These are phyloP conservation scores for Synergus japonicus DNA, from an alignment of 2,888 invertebrate genomes.

Conservation along the genomic window DNA sequence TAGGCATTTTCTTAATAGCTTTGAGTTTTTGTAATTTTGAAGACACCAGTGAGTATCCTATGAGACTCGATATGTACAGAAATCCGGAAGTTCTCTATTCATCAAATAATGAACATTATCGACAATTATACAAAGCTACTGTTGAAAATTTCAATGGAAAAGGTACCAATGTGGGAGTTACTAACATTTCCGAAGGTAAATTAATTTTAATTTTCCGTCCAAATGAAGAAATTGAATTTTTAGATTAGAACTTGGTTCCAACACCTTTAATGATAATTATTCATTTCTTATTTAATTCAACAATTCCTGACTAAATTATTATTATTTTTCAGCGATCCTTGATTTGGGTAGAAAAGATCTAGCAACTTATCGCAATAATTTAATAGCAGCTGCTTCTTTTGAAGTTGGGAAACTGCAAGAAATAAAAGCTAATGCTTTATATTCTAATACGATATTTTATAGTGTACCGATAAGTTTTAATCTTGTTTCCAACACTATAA, in stretches of 20 bases:
- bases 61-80: constrained; percentile 70
- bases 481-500: constrained; percentile 77
- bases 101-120: constrained; percentile 54
- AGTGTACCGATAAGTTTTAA: constrained; percentile 80
- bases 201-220: constrained; percentile 7
- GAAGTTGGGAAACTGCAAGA: constrained; percentile 56
- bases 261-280: neutral
- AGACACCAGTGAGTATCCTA: constrained; percentile 60
- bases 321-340: constrained; percentile 74
- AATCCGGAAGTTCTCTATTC: constrained; percentile 67
- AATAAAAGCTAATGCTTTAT: constrained; percentile 74
- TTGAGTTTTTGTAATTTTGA: constrained; percentile 64
- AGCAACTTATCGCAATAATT: constrained; percentile 77
- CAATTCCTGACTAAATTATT: neutral
- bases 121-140: constrained; percentile 57
- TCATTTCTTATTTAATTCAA: neutral
- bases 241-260: too few relatives aligned
- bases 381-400: constrained; percentile 79
- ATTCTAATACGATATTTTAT: constrained; percentile 79
- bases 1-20: constrained; percentile 68
- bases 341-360: constrained; percentile 70
- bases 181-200: constrained; percentile 54
- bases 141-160: constrained; percentile 59
- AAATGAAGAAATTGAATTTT: too few relatives aligned
- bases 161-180: constrained; percentile 47